phyloP scores from a whole-genome alignment of 1,140 invertebrate genomes.

The Capitella teleta region DNA sequence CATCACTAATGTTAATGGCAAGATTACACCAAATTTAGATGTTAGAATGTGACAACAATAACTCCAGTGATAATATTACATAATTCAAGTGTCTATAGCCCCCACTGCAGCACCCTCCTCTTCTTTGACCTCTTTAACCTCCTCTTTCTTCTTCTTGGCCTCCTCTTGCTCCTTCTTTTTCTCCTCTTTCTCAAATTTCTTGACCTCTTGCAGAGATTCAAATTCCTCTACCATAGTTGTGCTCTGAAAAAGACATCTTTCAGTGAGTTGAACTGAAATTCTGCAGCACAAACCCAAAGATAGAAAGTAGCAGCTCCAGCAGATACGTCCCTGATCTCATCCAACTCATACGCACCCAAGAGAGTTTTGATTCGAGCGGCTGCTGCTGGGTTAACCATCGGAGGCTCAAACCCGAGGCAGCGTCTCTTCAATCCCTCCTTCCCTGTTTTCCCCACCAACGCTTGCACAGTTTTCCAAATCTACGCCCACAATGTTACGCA shows the following conservation, averaged over 20 bases:
- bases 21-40: too few species aligned
- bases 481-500: constrained; percentile 7
- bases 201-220: constrained; percentile 8
- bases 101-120: background rate
- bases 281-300: constrained; percentile 28
- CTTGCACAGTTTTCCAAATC: constrained; percentile 36
- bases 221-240: constrained; percentile 24
- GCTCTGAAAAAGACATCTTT: constrained; percentile 14
- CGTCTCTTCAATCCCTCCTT: constrained; percentile 34
- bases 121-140: background rate
- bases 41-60: too few species aligned
- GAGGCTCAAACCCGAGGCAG: constrained; percentile 28
- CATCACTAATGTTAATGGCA: too few species aligned
- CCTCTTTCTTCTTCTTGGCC: constrained; percentile 10
- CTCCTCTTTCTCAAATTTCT: constrained; percentile 10
- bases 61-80: too few species aligned
- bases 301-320: constrained; percentile 39
- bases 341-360: constrained; percentile 26
- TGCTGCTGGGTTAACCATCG: constrained; percentile 15
- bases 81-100: too few species aligned
- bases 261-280: background rate
- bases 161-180: constrained; percentile 9
- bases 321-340: constrained; percentile 35
- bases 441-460: constrained; percentile 36
- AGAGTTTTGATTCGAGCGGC: constrained; percentile 24